These are phyloP conservation scores for Fragariocoptes setiger DNA, from an alignment of 1,140 invertebrate genomes.

Conservation along the genomic window DNA sequence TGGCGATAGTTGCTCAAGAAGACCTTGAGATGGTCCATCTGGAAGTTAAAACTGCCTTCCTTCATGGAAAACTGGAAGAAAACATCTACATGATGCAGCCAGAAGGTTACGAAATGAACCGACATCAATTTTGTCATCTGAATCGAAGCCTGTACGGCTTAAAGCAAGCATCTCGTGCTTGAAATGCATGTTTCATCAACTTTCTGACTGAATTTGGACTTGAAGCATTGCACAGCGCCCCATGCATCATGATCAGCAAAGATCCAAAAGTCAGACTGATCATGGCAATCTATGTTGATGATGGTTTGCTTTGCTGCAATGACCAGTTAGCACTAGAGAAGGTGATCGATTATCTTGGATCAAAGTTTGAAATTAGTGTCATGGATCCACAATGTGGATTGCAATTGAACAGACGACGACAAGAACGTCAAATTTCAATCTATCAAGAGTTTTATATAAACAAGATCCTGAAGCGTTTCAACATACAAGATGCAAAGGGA, in stretches of 20 bases:
- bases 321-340: not conserved
- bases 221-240: not conserved
- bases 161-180: constrained; percentile 17
- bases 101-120: not conserved
- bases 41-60: constrained; percentile 8
- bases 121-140: constrained; percentile 9
- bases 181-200: constrained; percentile 13
- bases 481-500: not conserved
- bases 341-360: not conserved
- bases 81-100: constrained; percentile 5
- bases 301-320: constrained; percentile 3
- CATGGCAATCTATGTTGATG: constrained; percentile 7
- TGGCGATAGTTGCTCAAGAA: not conserved
- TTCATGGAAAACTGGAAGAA: constrained; percentile 4
- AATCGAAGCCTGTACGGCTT: constrained; percentile 17
- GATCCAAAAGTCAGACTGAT: too few species aligned
- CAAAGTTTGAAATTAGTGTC: not conserved
- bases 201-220: not conserved
- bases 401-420: too few species aligned
- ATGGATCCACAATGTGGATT: too few species aligned
- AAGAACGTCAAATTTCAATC: not conserved
- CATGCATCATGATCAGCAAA: too few species aligned
- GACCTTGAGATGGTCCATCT: constrained; percentile 1
- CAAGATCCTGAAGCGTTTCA: not conserved
- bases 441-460: not conserved